Percentiles rank a stretch among this genome's conserved stretches.
phyloP scores from a whole-genome alignment of 1,140 invertebrate genomes.

The Elysia chlorotica region DNA sequence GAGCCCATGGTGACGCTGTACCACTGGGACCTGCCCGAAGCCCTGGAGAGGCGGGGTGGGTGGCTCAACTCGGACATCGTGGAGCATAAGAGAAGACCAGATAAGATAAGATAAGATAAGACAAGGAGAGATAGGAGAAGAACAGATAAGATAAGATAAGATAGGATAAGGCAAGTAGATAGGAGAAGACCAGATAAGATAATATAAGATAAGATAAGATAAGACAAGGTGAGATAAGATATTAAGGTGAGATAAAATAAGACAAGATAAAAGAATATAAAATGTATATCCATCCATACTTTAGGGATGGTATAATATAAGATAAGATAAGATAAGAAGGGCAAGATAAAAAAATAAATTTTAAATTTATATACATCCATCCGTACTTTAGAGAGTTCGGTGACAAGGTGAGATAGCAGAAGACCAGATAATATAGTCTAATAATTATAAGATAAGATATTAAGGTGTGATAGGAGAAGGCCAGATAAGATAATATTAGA shows the following conservation, averaged over 20 bases:
- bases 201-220: not conserved
- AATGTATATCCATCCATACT: too few species aligned
- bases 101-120: not conserved
- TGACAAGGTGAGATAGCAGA: too few species aligned
- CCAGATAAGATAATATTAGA: too few species aligned
- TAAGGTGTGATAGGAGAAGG: too few species aligned
- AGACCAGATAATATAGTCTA: too few species aligned
- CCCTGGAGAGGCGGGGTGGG: conserved; percentile 61
- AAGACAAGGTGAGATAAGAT: not conserved
- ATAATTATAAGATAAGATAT: too few species aligned
- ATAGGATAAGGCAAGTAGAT: not conserved
- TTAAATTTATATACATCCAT: too few species aligned
- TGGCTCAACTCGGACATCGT: conserved; percentile 65
- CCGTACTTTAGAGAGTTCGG: too few species aligned
- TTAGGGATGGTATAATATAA: not conserved
- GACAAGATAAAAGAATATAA: not conserved
- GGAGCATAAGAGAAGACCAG: conserved; percentile 34
- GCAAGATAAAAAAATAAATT: not conserved
- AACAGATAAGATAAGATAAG: not conserved
- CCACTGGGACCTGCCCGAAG: conserved; percentile 64
- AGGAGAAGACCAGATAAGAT: conserved; percentile 3
- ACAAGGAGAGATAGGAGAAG: too few species aligned
- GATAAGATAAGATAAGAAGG: not conserved
- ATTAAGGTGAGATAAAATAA: not conserved
- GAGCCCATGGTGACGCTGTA: conserved; percentile 65